Percentiles rank a stretch among this genome's conserved stretches.
These are phyloP conservation scores for Urophycis tenuis DNA, from an alignment of 2,797 vertebrate species.

Conservation along the genomic window DNA sequence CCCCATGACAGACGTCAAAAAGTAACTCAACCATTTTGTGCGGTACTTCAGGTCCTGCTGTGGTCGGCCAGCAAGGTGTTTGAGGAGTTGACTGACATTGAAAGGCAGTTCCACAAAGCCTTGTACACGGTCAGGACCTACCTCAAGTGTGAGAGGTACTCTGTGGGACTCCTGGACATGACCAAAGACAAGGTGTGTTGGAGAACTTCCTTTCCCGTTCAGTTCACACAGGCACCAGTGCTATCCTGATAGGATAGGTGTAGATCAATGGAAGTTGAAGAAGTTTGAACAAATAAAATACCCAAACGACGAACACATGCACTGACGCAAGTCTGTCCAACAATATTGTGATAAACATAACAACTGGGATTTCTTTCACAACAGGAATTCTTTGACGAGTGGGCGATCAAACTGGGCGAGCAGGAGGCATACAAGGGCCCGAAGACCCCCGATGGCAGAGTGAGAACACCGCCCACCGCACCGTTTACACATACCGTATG, in stretches of 20 bases:
- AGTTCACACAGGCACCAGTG: no score
- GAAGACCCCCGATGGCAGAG: slow-evolving; percentile 86
- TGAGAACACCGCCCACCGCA: no score
- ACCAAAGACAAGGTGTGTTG: slow-evolving; percentile 90
- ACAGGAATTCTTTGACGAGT: slow-evolving; percentile 98
- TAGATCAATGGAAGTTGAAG: no score
- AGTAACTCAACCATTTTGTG: no score
- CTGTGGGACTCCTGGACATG: slow-evolving; percentile 93
- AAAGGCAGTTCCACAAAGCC: slow-evolving; percentile 97
- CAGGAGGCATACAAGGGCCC: slow-evolving; percentile 96
- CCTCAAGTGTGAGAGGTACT: slow-evolving; percentile 88
- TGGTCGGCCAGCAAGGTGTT: slow-evolving; percentile 98
- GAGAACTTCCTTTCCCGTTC: no score
- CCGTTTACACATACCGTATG: no score
- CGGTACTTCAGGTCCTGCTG: slow-evolving; percentile 95
- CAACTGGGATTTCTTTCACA: no score
- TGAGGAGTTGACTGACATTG: slow-evolving; percentile 96
- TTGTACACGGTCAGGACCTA: slow-evolving; percentile 88
- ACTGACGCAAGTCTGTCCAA: no score
- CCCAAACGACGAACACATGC: no score
- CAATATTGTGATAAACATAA: no score
- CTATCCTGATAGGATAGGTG: no score
- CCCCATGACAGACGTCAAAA: no score
- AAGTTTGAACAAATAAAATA: neutral
- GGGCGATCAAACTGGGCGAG: slow-evolving; percentile 93